phyloP scores from a whole-genome alignment of 2,113 vertebrate genomes.

The Cephalopterus ornatus region DNA sequence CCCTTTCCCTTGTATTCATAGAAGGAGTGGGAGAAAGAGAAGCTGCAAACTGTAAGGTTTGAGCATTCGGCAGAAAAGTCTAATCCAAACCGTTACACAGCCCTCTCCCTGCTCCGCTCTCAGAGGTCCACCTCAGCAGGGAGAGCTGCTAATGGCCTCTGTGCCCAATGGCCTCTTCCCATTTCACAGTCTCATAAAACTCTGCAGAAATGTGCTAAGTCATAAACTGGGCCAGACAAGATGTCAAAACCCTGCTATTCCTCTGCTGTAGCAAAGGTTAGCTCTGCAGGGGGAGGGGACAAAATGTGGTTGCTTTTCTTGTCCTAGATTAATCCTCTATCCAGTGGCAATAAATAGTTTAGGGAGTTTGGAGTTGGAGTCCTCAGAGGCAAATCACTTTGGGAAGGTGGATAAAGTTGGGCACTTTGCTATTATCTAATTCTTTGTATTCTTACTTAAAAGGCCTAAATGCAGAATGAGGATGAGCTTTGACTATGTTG shows the following conservation, averaged over 20 bases:
- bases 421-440: background rate
- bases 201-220: background rate
- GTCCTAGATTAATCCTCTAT: background rate
- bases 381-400: background rate
- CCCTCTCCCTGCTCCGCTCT: background rate
- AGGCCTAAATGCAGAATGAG: background rate
- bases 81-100: too few species aligned
- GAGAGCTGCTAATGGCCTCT: background rate
- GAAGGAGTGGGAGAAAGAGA: too few species aligned
- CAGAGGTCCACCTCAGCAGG: background rate
- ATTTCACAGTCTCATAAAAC: background rate
- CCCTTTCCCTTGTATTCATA: too few species aligned
- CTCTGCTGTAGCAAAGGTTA: background rate
- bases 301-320: background rate
- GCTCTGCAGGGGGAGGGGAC: accelerated
- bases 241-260: background rate
- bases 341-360: background rate
- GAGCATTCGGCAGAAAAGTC: too few species aligned
- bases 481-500: background rate
- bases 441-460: background rate
- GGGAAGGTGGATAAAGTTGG: background rate
- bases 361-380: background rate
- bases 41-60: too few species aligned
- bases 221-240: background rate
- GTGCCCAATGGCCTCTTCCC: background rate